Base-by-base conservation (phyloP, 2,888 invertebrate species). In the Torymus texanus region DNA sequence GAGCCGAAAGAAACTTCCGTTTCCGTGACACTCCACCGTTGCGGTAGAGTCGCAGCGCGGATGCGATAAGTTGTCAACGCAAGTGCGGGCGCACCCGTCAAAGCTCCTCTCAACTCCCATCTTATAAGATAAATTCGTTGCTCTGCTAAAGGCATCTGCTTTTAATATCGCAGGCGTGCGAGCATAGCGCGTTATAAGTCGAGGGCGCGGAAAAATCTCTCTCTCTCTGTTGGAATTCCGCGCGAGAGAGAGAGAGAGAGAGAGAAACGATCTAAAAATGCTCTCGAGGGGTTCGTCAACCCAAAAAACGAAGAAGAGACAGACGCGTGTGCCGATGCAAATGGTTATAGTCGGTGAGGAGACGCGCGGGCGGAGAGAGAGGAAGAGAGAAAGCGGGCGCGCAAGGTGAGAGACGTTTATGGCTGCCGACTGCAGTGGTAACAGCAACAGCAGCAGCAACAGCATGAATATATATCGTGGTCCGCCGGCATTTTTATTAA, bases 191-290 rank as follows among this genome's bases (percentile, higher is more conserved):
- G 24, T 65, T 59, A 53, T 51, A 58, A 29, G 29, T 5, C 62
- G 50, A 61, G 13, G 29, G 3, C 59, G n/a, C 21, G 21, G n/a
- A 29, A 29, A 29, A 29, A 29, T 29, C 5, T 5, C 5, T 5
- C 5, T 5, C 29, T 5, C 4, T 3, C 29, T 29, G 29, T 3
- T 61, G 24, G 18, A 12, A 61, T 67, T 67, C 58, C 58, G 21
- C 41, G 21, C 21, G 1, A 1, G 21, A 29, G 29, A 29, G 29
- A 29, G 24, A 24, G 61, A 41, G 10, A 13, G 18, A 16, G 51
- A 18, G 56, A 29, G 59, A 21, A 67, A 18, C 55, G 70, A 73
- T 79, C 74, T 79, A 68, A 68, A 74, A 79, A 79, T 79, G 72
- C 61, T 0, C 29, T 55, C 24, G n/a, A 55, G 53, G 68, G 70